Base-by-base conservation (phyloP, 2,888 invertebrate genomes). In the Brachylomia viminalis region DNA sequence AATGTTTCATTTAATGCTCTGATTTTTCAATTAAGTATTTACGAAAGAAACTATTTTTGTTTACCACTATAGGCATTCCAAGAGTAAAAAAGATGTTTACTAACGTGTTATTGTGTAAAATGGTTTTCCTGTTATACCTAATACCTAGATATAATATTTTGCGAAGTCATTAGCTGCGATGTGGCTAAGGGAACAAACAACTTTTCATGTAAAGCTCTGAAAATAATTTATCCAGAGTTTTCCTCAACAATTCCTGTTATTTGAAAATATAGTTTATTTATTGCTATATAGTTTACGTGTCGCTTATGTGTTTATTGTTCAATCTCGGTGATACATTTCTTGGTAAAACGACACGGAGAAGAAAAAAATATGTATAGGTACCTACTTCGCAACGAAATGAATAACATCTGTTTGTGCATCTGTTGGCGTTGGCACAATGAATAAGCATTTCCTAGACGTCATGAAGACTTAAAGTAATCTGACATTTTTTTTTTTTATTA, bases 401-500 rank as follows among this genome's bases (percentile, higher is more conserved):
- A 20, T 49, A 15, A 33, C 38, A 72, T 80, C 2, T 62, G n/a
- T n/a, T n/a, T n/a, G n/a, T n/a, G n/a, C n/a, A n/a, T n/a, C n/a
- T n/a, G n/a, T n/a, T n/a, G n/a, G n/a, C n/a, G n/a, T 54, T 61
- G 11, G 27, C 33, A 52, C 33, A 52, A 47, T 38, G 59, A 52
- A 52, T 33, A 38, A 11, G 20, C 30, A 77, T 72, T 72, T 80
- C 52, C 77, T 10, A 59, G 20, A 49, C 38, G 59, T 20, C 23
- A 27, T 17, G 6, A 62, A 45, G 13, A 49, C 52, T 27, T 13
- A 76, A 47, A 59, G 20, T 7, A 15, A 62, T 45, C 42, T 7
- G 7, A 42, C 42, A 10, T 10, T 11, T 13, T 20, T 61, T 85
- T 90, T 85, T 90, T 61, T 85, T 90, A 85, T 90, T 90, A 69